Conservation (phyloP, 2,797 vertebrate genomes). For the Halcyon leucocephala region DNA sequence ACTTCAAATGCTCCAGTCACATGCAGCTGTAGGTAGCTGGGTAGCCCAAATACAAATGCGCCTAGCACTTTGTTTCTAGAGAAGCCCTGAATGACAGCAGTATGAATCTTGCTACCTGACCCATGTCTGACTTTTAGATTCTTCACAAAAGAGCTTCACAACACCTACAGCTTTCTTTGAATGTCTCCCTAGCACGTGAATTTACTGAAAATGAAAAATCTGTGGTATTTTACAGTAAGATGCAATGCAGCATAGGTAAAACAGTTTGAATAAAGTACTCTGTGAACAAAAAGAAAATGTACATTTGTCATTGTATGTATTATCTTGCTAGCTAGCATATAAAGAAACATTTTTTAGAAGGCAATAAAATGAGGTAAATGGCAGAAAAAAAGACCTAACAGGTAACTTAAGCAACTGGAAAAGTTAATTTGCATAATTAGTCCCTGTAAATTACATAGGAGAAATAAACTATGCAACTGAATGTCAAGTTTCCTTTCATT, state of each 20-base stretch:
- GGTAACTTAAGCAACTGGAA: not conserved
- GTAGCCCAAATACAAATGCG: not conserved
- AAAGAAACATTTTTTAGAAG: not conserved
- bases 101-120: not conserved
- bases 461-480: not conserved
- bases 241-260: not conserved
- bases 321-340: not conserved
- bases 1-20: not conserved
- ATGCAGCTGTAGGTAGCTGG: not conserved
- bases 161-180: not conserved
- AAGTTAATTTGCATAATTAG: not conserved
- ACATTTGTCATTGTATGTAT: not conserved
- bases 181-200: not conserved
- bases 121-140: not conserved
- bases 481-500: not conserved
- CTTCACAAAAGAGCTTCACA: not conserved
- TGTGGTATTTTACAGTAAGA: not conserved
- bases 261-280: not conserved
- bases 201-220: not conserved
- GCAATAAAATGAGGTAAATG: not conserved
- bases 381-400: not conserved
- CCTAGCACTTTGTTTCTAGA: not conserved
- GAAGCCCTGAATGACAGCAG: not conserved
- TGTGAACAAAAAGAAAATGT: not conserved
- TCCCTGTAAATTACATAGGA: not conserved